A percentile compares a stretch with the other conserved stretches of the same genome.
Conservation (phyloP, 2,113 vertebrate genomes). For the Actinemys pallida region DNA sequence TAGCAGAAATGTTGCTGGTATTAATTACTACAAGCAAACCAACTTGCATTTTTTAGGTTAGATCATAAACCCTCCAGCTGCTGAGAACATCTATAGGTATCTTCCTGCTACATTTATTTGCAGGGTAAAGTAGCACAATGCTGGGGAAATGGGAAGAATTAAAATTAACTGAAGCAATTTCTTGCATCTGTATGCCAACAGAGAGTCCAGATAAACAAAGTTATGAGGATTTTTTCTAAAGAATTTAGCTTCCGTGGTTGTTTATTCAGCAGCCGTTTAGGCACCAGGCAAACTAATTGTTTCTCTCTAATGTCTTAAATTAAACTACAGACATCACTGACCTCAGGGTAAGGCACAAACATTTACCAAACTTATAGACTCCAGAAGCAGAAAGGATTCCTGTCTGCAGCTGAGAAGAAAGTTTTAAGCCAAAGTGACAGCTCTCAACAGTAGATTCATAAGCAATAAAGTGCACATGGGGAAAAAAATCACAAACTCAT, state of each 20-base stretch:
- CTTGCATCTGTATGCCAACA: slow-evolving; percentile 57
- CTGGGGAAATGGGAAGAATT: slow-evolving; percentile 66
- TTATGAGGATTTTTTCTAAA: slow-evolving; percentile 29
- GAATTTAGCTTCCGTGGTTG: background rate
- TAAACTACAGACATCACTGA: slow-evolving; percentile 38
- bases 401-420: slow-evolving; percentile 20
- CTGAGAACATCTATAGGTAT: slow-evolving; percentile 63
- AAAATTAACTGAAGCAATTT: slow-evolving; percentile 62
- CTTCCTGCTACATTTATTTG: slow-evolving; percentile 61
- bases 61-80: slow-evolving; percentile 71
- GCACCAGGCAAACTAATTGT: slow-evolving; percentile 43
- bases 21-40: slow-evolving; percentile 73
- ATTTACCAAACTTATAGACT: slow-evolving; percentile 38
- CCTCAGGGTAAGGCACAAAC: slow-evolving; percentile 63
- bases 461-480: background rate
- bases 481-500: background rate
- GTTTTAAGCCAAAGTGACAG: background rate
- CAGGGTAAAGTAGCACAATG: slow-evolving; percentile 41
- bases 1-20: slow-evolving; percentile 68
- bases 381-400: slow-evolving; percentile 43
- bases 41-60: slow-evolving; percentile 70
- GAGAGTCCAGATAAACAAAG: slow-evolving; percentile 65
- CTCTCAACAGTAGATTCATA: slow-evolving; percentile 5
- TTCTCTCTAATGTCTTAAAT: slow-evolving; percentile 43
- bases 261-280: slow-evolving; percentile 49